Evolutionary conservation across 2,113 vertebrate species (phyloP).

Genomic region (Rhizomys pruinosus): DNA sequence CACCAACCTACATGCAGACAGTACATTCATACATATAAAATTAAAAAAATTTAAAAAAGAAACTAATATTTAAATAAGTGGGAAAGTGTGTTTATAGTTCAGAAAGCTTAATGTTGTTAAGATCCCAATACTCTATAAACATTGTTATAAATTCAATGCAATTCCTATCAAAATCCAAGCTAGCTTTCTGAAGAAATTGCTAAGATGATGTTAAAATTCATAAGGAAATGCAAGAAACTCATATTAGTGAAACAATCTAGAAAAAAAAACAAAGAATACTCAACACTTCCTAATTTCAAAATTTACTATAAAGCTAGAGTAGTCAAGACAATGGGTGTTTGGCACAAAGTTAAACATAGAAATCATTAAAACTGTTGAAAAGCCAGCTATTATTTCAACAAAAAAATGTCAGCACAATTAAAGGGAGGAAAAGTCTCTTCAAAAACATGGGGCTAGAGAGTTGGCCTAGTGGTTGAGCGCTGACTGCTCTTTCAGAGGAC

Average conservation of each 20-base stretch:
- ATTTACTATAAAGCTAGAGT: constrained; percentile 3
- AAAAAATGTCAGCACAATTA: constrained; percentile 3
- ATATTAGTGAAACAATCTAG: not conserved
- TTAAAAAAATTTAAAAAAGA: too few species aligned
- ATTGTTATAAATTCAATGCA: not conserved
- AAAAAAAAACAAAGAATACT: not conserved
- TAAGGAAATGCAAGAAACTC: not conserved
- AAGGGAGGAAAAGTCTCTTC: not conserved
- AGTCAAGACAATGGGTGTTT: not conserved
- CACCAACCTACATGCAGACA: too few species aligned
- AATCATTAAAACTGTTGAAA: not conserved
- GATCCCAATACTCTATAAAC: constrained; percentile 29
- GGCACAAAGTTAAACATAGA: not conserved
- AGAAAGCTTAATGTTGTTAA: constrained; percentile 29
- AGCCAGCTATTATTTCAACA: constrained; percentile 9
- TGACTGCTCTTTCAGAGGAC: too few species aligned
- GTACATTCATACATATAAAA: too few species aligned
- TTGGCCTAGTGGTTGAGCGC: too few species aligned
- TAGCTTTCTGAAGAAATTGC: not conserved
- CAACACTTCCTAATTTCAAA: constrained; percentile 40
- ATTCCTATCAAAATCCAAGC: constrained; percentile 21
- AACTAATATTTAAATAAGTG: constrained; percentile 26
- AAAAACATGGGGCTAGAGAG: too few species aligned
- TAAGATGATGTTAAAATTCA: constrained; percentile 2
- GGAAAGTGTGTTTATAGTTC: not conserved